These are phyloP conservation scores for Portevinia maculata DNA, from an alignment of 2,888 invertebrate species.

Conservation along the genomic window DNA sequence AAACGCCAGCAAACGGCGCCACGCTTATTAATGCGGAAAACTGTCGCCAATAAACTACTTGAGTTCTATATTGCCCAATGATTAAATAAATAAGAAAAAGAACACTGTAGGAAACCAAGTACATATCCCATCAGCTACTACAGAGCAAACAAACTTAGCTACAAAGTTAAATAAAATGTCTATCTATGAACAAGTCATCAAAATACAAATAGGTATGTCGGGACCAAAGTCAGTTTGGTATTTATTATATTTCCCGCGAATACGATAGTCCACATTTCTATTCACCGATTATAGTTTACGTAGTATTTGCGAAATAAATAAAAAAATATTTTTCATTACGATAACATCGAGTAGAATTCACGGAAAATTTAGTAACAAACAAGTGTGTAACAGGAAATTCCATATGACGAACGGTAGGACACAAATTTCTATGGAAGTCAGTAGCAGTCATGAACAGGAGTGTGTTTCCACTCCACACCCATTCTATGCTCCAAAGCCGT, in stretches of 20 bases:
- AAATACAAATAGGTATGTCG: background rate
- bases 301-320: conserved; percentile 46
- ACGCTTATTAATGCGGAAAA: conserved; percentile 24
- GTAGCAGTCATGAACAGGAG: conserved; percentile 24
- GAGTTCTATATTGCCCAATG: conserved; percentile 49
- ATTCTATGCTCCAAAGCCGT: conserved; percentile 36
- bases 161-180: conserved; percentile 31
- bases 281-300: conserved; percentile 45
- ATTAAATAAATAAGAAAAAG: conserved; percentile 36
- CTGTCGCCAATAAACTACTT: conserved; percentile 44
- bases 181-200: conserved; percentile 27
- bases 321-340: conserved; percentile 35
- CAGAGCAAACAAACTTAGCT: conserved; percentile 13
- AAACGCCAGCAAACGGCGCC: conserved; percentile 21
- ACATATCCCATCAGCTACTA: too few species aligned
- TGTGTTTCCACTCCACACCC: conserved; percentile 39
- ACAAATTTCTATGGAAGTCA: conserved; percentile 42
- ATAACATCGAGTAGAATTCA: conserved; percentile 49
- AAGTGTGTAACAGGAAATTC: conserved; percentile 68
- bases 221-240: conserved; percentile 28
- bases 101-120: background rate
- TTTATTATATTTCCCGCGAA: conserved; percentile 13
- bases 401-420: conserved; percentile 44
- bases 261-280: conserved; percentile 31
- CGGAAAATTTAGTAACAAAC: conserved; percentile 53